Percentiles rank a stretch among this genome's conserved stretches.
Conservation (phyloP, 2,888 invertebrate species). For the Caprella mutica region DNA sequence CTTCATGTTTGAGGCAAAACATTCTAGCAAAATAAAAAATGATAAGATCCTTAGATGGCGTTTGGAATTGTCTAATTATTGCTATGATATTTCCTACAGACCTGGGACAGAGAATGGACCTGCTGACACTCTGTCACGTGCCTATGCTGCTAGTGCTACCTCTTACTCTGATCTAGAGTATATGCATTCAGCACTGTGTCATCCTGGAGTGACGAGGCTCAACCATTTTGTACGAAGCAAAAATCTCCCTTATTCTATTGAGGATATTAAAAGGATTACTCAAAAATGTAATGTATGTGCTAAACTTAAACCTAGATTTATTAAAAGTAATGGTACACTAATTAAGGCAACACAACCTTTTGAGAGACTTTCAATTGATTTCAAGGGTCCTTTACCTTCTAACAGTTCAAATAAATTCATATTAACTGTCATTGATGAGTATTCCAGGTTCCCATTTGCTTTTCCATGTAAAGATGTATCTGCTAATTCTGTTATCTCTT, state of each 20-base stretch:
- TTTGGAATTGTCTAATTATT: background rate
- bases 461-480: slow-evolving; percentile 32
- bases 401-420: slow-evolving; percentile 12
- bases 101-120: background rate
- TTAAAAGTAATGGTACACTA: background rate
- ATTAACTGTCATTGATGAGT: slow-evolving; percentile 35
- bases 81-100: background rate
- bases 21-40: background rate
- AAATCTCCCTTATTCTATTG: slow-evolving; percentile 1
- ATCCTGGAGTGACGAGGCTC: background rate
- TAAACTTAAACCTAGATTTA: background rate
- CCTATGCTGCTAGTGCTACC: background rate
- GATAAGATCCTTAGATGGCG: background rate
- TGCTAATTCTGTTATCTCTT: slow-evolving; percentile 20
- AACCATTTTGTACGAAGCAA: background rate
- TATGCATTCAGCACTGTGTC: background rate
- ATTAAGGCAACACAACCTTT: slow-evolving; percentile 1
- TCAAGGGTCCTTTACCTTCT: background rate
- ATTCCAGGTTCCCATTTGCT: slow-evolving; percentile 34
- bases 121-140: background rate
- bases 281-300: background rate
- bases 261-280: background rate
- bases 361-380: background rate
- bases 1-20: background rate
- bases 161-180: background rate